Percentiles rank a stretch among this genome's conserved stretches.
Conservation (phyloP, 2,888 invertebrate species). For the Polyommatus iphigenia region DNA sequence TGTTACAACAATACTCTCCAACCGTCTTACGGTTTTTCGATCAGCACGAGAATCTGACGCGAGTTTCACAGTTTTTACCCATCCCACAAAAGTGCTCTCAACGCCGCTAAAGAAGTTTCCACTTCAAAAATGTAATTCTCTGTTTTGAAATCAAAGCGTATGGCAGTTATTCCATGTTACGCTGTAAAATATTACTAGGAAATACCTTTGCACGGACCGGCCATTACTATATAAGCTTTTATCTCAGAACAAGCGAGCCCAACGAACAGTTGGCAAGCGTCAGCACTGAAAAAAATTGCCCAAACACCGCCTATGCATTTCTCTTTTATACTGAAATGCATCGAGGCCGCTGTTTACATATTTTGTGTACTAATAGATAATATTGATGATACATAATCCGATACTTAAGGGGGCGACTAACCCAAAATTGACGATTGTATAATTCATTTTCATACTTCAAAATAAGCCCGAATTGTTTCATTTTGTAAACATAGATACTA, state of each 20-base stretch:
- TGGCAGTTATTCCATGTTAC: neutral
- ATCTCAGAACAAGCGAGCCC: slow-evolving; percentile 32
- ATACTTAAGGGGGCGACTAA: no score
- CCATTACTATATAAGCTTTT: slow-evolving; percentile 31
- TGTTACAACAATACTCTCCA: no score
- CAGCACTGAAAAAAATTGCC: slow-evolving; percentile 30
- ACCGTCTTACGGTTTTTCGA: no score
- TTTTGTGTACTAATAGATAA: neutral
- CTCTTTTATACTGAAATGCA: slow-evolving; percentile 29
- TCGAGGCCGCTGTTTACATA: neutral
- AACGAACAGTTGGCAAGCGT: slow-evolving; percentile 36
- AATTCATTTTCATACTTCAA: no score
- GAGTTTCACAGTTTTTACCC: no score
- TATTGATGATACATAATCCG: no score
- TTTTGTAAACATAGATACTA: no score
- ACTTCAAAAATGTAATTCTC: neutral
- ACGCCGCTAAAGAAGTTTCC: no score
- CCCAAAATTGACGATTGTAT: no score
- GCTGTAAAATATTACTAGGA: slow-evolving; percentile 21
- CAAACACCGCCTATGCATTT: slow-evolving; percentile 32
- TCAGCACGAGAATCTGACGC: no score
- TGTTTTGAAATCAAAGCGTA: neutral
- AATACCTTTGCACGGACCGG: slow-evolving; percentile 24
- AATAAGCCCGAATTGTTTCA: no score
- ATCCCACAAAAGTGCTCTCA: no score